Evolutionary conservation across 2,797 vertebrate genomes (phyloP).

Genomic region (Betta splendens): DNA sequence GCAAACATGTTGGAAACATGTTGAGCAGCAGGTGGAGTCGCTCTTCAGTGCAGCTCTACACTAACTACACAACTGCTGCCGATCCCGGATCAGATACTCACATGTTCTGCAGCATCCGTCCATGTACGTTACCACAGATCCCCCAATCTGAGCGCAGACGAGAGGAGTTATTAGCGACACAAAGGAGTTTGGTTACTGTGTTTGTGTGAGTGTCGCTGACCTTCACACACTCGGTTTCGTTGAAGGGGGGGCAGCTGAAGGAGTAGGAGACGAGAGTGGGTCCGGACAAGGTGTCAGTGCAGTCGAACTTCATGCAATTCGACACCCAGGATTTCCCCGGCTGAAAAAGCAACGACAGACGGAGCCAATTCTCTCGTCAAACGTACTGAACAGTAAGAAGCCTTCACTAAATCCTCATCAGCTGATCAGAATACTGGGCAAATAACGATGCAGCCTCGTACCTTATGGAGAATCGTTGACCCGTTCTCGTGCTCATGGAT

Average conservation of each 20-base stretch:
- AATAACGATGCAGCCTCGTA: too few relatives aligned
- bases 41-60: slow-evolving; percentile 65
- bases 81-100: slow-evolving; percentile 81
- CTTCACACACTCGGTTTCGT: slow-evolving; percentile 95
- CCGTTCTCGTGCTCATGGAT: slow-evolving; percentile 87
- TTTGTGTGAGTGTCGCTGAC: slow-evolving; percentile 77
- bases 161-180: slow-evolving; percentile 10
- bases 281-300: slow-evolving; percentile 86
- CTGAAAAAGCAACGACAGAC: slow-evolving; percentile 74
- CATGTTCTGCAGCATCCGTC: slow-evolving; percentile 97
- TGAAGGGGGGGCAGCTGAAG: slow-evolving; percentile 94
- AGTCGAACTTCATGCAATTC: slow-evolving; percentile 90
- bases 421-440: background rate
- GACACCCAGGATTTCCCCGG: slow-evolving; percentile 90
- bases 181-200: background rate
- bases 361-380: too few relatives aligned
- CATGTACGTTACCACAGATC: slow-evolving; percentile 91
- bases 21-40: slow-evolving; percentile 49
- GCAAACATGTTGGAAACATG: slow-evolving; percentile 69
- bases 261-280: slow-evolving; percentile 89
- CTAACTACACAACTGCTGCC: slow-evolving; percentile 58
- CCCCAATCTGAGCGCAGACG: slow-evolving; percentile 83
- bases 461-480: slow-evolving; percentile 86
- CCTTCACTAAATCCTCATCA: too few relatives aligned
- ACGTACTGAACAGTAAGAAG: too few relatives aligned